These are phyloP conservation scores for Lutraria rhynchaena DNA, from an alignment of 1,140 invertebrate species.

Conservation along the genomic window DNA sequence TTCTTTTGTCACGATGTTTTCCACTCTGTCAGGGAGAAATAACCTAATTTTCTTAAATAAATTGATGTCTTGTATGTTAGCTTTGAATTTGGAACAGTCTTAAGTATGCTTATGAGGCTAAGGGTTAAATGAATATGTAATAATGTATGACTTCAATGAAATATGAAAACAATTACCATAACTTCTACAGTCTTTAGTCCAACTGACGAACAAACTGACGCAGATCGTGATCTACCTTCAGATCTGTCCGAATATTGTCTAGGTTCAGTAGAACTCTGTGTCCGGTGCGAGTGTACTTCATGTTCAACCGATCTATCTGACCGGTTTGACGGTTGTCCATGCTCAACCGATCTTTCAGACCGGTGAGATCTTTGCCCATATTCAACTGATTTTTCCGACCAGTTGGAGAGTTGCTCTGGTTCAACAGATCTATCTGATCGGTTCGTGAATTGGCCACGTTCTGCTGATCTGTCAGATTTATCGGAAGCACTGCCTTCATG, in stretches of 20 bases:
- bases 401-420: constrained; percentile 16
- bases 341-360: neutral
- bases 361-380: constrained; percentile 9
- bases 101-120: too few relatives aligned
- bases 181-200: too few relatives aligned
- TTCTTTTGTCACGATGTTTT: too few relatives aligned
- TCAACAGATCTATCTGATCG: constrained; percentile 4
- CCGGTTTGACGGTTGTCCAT: constrained; percentile 2
- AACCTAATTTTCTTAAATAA: too few relatives aligned
- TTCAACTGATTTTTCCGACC: neutral
- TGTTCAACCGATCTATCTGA: constrained; percentile 1
- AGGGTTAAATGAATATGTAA: too few relatives aligned
- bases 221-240: neutral
- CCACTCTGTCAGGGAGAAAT: too few relatives aligned
- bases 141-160: too few relatives aligned
- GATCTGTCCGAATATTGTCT: constrained; percentile 19
- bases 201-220: too few relatives aligned
- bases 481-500: neutral
- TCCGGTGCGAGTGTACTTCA: neutral
- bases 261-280: neutral
- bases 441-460: neutral
- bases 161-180: too few relatives aligned
- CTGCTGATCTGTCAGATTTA: constrained; percentile 14
- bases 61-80: too few relatives aligned
- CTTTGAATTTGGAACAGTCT: too few relatives aligned